phyloP scores from a whole-genome alignment of 2,888 invertebrate genomes.

The Drosophila aldrichi region DNA sequence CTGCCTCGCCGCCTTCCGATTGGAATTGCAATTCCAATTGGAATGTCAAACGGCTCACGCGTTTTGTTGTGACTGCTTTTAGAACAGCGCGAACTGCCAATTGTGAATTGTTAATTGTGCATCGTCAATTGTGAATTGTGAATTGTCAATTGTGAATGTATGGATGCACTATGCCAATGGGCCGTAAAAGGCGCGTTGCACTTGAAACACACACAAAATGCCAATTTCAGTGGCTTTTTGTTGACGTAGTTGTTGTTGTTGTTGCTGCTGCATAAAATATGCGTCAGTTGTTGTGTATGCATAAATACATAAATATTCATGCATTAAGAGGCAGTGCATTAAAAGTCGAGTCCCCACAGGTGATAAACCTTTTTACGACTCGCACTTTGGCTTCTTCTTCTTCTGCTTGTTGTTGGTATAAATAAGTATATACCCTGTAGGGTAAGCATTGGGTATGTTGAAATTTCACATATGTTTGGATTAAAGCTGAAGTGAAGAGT shows the following conservation, averaged over 20 bases:
- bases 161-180: conserved; percentile 36
- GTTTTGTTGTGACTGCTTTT: conserved; percentile 41
- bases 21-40: conserved; percentile 42
- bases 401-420: background rate
- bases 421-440: conserved; percentile 7
- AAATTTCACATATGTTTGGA: too few relatives aligned
- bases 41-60: conserved; percentile 77
- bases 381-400: background rate
- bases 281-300: conserved; percentile 44
- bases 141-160: conserved; percentile 37
- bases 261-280: conserved; percentile 56
- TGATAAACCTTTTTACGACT: conserved; percentile 53
- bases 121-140: conserved; percentile 3
- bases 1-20: conserved; percentile 3
- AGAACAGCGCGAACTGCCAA: conserved; percentile 26
- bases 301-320: conserved; percentile 65
- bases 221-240: conserved; percentile 47
- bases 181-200: conserved; percentile 70
- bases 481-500: too few relatives aligned
- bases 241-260: conserved; percentile 18
- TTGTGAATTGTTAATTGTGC: conserved; percentile 9
- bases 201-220: conserved; percentile 67
- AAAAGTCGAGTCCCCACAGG: conserved; percentile 48
- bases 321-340: conserved; percentile 69
- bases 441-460: background rate